These are phyloP conservation scores for Sebastes reedi DNA, from an alignment of 2,797 vertebrate genomes.

Conservation along the genomic window DNA sequence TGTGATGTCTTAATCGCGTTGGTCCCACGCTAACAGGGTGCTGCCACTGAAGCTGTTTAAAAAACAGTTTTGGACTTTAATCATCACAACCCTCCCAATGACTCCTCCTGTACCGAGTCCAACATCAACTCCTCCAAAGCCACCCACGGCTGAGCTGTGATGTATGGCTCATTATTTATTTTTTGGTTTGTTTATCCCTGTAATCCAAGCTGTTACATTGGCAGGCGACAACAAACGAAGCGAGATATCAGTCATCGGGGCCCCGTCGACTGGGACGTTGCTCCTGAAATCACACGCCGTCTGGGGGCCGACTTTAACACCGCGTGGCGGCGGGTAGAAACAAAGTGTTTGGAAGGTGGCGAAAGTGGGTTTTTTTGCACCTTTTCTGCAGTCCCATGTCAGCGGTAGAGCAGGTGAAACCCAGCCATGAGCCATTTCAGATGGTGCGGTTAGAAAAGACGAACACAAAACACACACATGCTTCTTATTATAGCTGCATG, in stretches of 20 bases:
- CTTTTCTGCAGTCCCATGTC: not conserved
- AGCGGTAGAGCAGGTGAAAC: slow-evolving; percentile 3
- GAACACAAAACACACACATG: slow-evolving; percentile 6
- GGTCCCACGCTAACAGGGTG: slow-evolving; percentile 48
- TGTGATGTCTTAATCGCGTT: slow-evolving; percentile 42
- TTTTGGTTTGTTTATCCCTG: slow-evolving; percentile 64
- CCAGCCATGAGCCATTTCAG: slow-evolving; percentile 5
- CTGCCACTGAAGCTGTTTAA: slow-evolving; percentile 38
- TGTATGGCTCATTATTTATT: slow-evolving; percentile 62
- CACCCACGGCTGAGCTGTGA: slow-evolving; percentile 69
- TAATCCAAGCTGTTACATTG: slow-evolving; percentile 74
- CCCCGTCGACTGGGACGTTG: slow-evolving; percentile 16
- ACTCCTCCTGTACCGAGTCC: slow-evolving; percentile 43
- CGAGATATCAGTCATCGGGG: slow-evolving; percentile 43
- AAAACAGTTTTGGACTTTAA: slow-evolving; percentile 47
- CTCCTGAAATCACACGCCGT: slow-evolving; percentile 17
- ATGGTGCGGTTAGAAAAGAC: not conserved
- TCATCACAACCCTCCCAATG: slow-evolving; percentile 34
- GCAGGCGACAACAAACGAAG: slow-evolving; percentile 62
- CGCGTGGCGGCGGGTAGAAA: not conserved
- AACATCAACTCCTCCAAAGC: slow-evolving; percentile 56
- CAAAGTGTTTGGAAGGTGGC: not conserved
- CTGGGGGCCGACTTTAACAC: not conserved
- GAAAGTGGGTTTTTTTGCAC: not conserved
- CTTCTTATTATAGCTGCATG: slow-evolving; percentile 20